Evolutionary conservation across 2,113 vertebrate species (phyloP).

Genomic region (Xenus cinereus): DNA sequence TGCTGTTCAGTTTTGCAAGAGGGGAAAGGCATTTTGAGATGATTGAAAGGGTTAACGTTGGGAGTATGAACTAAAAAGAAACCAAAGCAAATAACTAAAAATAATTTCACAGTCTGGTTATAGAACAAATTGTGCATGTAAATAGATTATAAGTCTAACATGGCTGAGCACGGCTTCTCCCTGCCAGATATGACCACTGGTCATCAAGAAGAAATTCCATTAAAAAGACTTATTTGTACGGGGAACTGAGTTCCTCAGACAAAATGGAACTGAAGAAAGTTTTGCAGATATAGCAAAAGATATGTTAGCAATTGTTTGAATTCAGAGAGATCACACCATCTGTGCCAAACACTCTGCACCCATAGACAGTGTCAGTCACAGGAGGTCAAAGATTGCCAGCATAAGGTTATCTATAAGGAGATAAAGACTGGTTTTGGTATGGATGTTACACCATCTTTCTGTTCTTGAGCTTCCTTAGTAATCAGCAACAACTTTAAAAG

Average conservation of each 20-base stretch:
- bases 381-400: not conserved
- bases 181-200: not conserved
- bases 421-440: not conserved
- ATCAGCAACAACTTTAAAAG: not conserved
- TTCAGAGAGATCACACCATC: not conserved
- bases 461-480: not conserved
- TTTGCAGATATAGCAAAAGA: not conserved
- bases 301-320: not conserved
- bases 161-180: not conserved
- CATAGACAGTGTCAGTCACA: not conserved
- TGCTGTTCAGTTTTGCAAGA: not conserved
- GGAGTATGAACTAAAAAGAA: not conserved
- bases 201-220: not conserved
- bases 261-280: not conserved
- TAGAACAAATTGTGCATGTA: not conserved
- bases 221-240: not conserved
- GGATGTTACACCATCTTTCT: not conserved
- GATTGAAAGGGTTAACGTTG: not conserved
- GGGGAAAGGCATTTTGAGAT: not conserved
- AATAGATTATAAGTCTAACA: not conserved
- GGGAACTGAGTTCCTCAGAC: not conserved
- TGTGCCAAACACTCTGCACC: not conserved
- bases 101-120: not conserved
- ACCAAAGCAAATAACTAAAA: not conserved
- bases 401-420: not conserved